Evolutionary conservation across 2,113 vertebrate genomes (phyloP).

Genomic region (Amphilophus citrinellus): DNA sequence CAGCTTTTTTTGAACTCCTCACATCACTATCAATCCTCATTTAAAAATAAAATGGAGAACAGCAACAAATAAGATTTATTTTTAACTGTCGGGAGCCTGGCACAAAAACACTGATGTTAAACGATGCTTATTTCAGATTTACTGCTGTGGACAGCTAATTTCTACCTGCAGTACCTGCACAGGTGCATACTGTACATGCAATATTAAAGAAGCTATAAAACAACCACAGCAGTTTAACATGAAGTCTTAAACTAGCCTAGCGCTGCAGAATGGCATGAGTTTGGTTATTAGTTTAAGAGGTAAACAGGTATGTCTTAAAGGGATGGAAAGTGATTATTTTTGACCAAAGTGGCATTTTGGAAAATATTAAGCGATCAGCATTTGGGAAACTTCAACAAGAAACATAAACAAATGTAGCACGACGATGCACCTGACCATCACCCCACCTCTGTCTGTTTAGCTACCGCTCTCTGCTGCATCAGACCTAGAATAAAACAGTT

Average conservation of each 20-base stretch:
- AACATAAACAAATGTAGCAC: neutral
- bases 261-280: neutral
- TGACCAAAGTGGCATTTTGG: neutral
- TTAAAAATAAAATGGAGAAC: neutral
- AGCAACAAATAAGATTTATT: neutral
- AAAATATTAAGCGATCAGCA: neutral
- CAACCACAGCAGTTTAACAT: neutral
- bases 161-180: no score
- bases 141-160: neutral
- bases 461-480: neutral
- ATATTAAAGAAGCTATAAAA: neutral
- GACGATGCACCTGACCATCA: neutral
- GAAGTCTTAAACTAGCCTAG: neutral
- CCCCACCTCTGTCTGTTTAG: no score
- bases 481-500: neutral
- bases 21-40: neutral
- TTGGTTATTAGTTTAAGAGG: neutral
- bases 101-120: neutral
- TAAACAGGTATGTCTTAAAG: neutral
- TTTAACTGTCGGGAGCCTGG: neutral
- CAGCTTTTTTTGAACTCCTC: neutral
- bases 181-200: no score
- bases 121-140: no score
- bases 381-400: neutral
- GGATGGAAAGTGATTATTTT: neutral